These are phyloP conservation scores for Palythoa grandiflora DNA, from an alignment of 92 coral and sea anemone species.

Conservation along the genomic window DNA sequence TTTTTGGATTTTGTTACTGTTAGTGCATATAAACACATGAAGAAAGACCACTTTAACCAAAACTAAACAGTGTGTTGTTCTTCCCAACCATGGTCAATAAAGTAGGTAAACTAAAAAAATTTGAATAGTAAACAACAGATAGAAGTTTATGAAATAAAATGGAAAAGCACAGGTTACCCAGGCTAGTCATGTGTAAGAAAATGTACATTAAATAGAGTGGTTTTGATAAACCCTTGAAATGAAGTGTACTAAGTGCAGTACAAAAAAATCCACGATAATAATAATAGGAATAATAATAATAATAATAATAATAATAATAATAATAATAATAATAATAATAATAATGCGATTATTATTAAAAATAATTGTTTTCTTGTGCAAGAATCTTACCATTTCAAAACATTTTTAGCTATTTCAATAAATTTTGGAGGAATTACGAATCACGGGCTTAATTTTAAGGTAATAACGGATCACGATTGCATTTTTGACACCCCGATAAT, in stretches of 20 bases:
- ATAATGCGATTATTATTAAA: neutral
- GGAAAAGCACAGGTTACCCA: conserved; percentile 20
- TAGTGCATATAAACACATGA: neutral
- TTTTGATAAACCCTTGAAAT: neutral
- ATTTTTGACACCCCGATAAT: no score
- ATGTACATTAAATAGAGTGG: conserved; percentile 15
- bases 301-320: neutral
- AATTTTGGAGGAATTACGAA: neutral
- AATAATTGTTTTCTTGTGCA: conserved; percentile 7
- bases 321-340: neutral
- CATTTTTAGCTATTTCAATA: neutral
- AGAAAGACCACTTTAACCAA: conserved; percentile 23
- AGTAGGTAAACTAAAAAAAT: neutral
- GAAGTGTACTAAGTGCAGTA: neutral
- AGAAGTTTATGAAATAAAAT: conserved; percentile 5
- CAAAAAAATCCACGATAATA: conserved; percentile 9
- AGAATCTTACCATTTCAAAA: neutral
- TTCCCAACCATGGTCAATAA: conserved; percentile 23
- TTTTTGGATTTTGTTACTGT: conserved; percentile 20
- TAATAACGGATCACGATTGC: no score
- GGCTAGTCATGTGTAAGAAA: neutral
- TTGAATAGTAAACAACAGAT: conserved; percentile 14
- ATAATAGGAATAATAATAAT: neutral
- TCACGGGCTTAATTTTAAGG: neutral
- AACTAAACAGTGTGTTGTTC: conserved; percentile 14